Base-by-base conservation (phyloP, 2,888 invertebrate species). In the Polietes domitor region DNA sequence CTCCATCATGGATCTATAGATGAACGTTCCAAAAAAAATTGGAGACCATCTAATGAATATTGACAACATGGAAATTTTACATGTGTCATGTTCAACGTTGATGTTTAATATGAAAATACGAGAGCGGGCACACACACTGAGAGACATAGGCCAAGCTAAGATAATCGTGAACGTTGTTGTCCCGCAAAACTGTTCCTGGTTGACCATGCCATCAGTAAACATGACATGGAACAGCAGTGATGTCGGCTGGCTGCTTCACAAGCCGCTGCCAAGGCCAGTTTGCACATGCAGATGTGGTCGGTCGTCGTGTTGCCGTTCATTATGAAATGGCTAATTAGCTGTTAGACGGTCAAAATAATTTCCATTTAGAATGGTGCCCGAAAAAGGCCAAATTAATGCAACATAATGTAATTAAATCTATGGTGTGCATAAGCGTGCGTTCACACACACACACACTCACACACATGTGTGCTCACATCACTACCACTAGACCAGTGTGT, bases 1-100 rank as follows among this genome's bases (percentile, higher is more conserved):
- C 17, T n/a, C 61, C 32, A 12, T 37, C 37, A n/a, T 37, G 2
- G 28, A n/a, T 58, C 32, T 61, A 32, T 37, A n/a, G n/a, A n/a
- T n/a, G n/a, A 2, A 65, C 5, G 9, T 37, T n/a, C n/a, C 0
- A 19, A 65, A 65, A 65, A 65, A 65, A 19, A n/a, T n/a, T n/a
- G n/a, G n/a, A n/a, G n/a, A 61, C n/a, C 63, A 68, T 19, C 65
- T 82, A 79, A 82, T 82, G 78, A 82, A 73, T 82, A 82, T 82
- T 82, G 82, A 82, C 82, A 82, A 68, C 78, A 79, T 68, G 50
- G 47, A 26, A 63, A 72, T 82, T 82, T 72, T 76, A 79, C 65
- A 79, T 82, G 68, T 79, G 72, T 47, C 74, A 77, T 75, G 63
- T 77, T 63, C 19, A 76, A 68, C 28, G 55, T 55, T 72, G 26